phyloP scores from a whole-genome alignment of 2,113 vertebrate genomes.

The Halichoerus grypus region DNA sequence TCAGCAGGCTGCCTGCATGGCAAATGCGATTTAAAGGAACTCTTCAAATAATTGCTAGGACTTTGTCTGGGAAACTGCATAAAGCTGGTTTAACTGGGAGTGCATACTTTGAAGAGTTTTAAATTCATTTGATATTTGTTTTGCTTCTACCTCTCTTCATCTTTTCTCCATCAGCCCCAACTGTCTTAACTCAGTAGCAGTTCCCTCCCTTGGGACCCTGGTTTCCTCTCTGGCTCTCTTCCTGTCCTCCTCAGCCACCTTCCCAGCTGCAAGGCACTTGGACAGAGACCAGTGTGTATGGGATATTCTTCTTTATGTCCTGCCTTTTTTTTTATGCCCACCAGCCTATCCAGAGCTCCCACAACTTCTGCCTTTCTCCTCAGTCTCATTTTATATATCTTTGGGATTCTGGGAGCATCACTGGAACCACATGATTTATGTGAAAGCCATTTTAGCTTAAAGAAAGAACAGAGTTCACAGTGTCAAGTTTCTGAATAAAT shows the following conservation, averaged over 20 bases:
- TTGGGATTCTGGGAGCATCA: constrained; percentile 23
- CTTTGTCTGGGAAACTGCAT: constrained; percentile 32
- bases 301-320: background rate
- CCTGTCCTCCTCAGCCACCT: constrained; percentile 3
- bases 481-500: constrained; percentile 63
- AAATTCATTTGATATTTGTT: constrained; percentile 51
- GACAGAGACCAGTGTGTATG: background rate
- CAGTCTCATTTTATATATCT: background rate
- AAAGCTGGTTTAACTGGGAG: constrained; percentile 21
- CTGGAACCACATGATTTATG: background rate
- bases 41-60: constrained; percentile 49
- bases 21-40: constrained; percentile 46
- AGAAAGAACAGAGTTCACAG: constrained; percentile 35
- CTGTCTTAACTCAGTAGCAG: constrained; percentile 5
- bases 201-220: background rate
- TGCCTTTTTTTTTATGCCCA: background rate
- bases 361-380: background rate
- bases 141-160: background rate
- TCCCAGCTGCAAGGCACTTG: background rate
- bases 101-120: constrained; percentile 33
- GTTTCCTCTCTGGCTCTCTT: constrained; percentile 2
- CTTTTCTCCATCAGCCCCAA: background rate
- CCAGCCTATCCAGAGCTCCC: background rate
- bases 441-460: constrained; percentile 57
- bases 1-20: background rate